Percentiles rank a stretch among this genome's conserved stretches.
Conservation (phyloP, 2,888 invertebrate species). For the Drosophila pegasa region DNA sequence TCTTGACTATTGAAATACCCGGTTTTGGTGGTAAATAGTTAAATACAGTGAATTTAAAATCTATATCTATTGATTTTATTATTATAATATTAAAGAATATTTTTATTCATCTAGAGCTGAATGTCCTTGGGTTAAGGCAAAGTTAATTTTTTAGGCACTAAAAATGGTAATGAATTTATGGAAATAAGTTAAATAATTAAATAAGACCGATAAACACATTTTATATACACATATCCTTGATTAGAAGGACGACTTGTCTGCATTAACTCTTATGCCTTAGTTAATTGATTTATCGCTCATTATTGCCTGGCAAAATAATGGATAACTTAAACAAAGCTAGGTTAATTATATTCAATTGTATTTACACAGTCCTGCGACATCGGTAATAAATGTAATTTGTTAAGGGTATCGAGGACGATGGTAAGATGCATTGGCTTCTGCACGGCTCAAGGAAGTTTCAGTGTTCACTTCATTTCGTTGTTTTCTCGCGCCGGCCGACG, state of each 20-base stretch:
- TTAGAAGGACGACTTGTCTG: no score
- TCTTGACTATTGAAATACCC: neutral
- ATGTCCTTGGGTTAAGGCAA: no score
- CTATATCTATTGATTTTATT: neutral
- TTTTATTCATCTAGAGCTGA: no score
- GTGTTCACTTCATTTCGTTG: conserved; percentile 27
- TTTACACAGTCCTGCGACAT: neutral
- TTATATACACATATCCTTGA: no score
- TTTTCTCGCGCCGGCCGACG: conserved; percentile 18
- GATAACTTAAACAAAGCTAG: neutral
- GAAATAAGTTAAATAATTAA: no score
- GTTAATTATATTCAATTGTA: neutral
- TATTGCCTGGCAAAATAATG: neutral
- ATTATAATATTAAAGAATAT: neutral
- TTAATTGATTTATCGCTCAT: neutral
- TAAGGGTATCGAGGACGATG: conserved; percentile 12
- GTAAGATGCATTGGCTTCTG: neutral
- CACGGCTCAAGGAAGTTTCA: conserved; percentile 31
- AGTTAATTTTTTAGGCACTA: no score
- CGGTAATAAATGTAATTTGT: neutral
- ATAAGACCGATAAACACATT: no score
- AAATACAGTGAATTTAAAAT: neutral
- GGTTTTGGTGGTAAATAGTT: neutral
- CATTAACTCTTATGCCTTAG: no score
- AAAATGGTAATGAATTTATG: no score